Evolutionary conservation across 2,113 vertebrate genomes (phyloP), one percentile per base, ranked within the genome.

Genomic region (Aleadryas rufinucha): DNA sequence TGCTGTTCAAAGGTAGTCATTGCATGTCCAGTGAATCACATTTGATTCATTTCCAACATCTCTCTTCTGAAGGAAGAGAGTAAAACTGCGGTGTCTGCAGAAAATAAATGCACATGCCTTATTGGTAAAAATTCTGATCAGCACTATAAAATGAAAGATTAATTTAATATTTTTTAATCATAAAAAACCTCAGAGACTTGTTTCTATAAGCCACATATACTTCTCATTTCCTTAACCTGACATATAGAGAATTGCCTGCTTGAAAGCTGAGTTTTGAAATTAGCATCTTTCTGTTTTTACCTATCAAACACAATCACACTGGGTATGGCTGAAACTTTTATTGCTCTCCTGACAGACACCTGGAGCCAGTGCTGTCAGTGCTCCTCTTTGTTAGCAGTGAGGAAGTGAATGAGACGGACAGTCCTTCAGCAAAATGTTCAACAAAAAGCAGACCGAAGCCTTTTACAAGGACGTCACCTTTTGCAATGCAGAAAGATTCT

Each of bases 331-430:
- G 66, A 66, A 93, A 80, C 77, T 82, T 93, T 85, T 92, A 96
- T 91, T 92, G 91, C 91, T 96, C 66, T 81, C 90, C 95, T 94
- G 90, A 95, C 90, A 97, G 96, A 96, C 94, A 95, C 84, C 90
- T 80, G 90, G 94, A 97, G 95, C 96, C 96, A 82, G 56, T 22
- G 80, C 90, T 97, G 93, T 93, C 96, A 95, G 49, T 74, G 76
- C 69, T 93, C 61, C 66, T 90, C 95, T 95, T 76, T 90, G 33
- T 80, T 94, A 96, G 71, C 15, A 80, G 50, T 11, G 9, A 89
- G 87, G 74, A 95, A 96, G 77, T 49, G 78, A 94, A 86, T 35
- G 68, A 94, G 54, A 84, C 0, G 16, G 82, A 84, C 82, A 76
- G 72, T 59, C 89, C 93, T 41, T 87, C 61, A 84, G 64, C 72